Evolutionary conservation across 2,888 invertebrate genomes (phyloP).

Genomic region (Trichogramma evanescens): DNA sequence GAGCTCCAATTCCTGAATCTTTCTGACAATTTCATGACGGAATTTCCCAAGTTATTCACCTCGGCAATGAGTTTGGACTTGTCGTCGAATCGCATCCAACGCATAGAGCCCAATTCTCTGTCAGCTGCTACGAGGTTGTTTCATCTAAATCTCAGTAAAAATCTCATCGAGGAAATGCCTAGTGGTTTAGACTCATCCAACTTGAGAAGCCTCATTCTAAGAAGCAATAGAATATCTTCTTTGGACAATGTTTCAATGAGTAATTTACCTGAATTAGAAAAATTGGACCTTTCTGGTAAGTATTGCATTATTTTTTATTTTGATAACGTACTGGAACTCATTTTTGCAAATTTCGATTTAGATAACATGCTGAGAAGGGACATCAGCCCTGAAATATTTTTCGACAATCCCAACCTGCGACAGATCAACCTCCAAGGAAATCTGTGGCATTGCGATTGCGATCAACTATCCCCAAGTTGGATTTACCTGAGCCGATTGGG

Average conservation of each 20-base stretch:
- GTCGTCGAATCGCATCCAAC: constrained; percentile 32
- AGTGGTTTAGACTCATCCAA: constrained; percentile 56
- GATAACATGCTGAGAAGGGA: constrained; percentile 65
- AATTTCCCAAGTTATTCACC: constrained; percentile 30
- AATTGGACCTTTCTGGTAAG: constrained; percentile 53
- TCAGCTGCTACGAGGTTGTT: constrained; percentile 52
- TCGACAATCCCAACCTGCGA: constrained; percentile 54
- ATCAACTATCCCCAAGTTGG: constrained; percentile 57
- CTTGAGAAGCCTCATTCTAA: constrained; percentile 54
- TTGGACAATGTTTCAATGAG: constrained; percentile 60
- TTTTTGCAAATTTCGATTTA: constrained; percentile 15
- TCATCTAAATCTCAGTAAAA: constrained; percentile 60
- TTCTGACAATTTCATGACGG: constrained; percentile 44
- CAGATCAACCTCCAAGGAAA: constrained; percentile 63
- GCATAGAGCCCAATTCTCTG: constrained; percentile 26
- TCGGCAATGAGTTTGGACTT: constrained; percentile 30
- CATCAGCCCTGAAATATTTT: constrained; percentile 56
- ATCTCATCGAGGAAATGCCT: constrained; percentile 59
- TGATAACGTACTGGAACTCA: not conserved
- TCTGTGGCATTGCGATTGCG: constrained; percentile 67
- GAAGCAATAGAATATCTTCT: constrained; percentile 55
- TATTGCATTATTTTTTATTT: not conserved
- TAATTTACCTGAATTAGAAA: constrained; percentile 55
- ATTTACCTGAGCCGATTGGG: constrained; percentile 56
- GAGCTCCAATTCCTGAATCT: constrained; percentile 57